Evolutionary conservation across 2,113 vertebrate species (phyloP).

Genomic region (Triplophysa siluroides): DNA sequence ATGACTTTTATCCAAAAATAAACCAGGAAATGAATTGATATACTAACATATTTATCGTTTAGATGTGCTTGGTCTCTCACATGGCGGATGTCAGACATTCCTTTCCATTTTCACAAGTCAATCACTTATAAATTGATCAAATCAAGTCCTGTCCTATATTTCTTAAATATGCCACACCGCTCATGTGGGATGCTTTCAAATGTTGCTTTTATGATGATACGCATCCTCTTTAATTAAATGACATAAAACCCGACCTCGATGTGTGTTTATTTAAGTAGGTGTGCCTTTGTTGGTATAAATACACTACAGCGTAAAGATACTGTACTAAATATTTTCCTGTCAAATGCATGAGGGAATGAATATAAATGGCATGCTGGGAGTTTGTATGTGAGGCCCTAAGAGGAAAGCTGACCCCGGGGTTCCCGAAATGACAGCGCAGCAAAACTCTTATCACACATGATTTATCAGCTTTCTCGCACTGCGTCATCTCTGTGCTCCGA

Average conservation of each 20-base stretch:
- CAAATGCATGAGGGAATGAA: neutral
- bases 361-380: conserved; percentile 57
- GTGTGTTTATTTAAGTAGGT: neutral
- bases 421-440: conserved; percentile 62
- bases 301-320: neutral
- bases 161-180: neutral
- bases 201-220: no score
- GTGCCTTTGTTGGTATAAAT: neutral
- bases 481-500: conserved; percentile 62
- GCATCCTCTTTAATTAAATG: no score
- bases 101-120: no score
- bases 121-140: neutral
- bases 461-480: conserved; percentile 69
- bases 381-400: conserved; percentile 58
- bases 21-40: no score
- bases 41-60: no score
- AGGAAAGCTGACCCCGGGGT: conserved; percentile 48
- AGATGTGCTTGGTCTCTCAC: no score
- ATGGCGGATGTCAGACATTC: no score
- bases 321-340: conserved; percentile 13
- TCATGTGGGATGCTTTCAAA: neutral
- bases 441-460: conserved; percentile 69
- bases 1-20: no score
- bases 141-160: neutral
- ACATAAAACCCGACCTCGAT: neutral